phyloP scores from a whole-genome alignment of 37 sponge, comb jelly and placozoan species.

The Halichondria panicea region DNA sequence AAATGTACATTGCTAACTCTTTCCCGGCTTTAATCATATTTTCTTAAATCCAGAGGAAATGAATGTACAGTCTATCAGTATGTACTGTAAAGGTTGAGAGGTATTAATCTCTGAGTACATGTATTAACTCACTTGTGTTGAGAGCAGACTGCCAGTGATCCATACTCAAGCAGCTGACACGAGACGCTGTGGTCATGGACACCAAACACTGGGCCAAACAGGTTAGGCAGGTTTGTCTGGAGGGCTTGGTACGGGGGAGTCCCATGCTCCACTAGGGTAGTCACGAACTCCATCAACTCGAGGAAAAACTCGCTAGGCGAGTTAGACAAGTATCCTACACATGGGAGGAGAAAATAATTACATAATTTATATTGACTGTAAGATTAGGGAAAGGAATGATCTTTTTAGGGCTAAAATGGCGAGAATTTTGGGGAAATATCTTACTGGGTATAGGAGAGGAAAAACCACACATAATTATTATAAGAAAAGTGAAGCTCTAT shows the following conservation, averaged over 20 bases:
- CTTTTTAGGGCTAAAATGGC: too few relatives aligned
- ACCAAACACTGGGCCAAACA: slow-evolving; percentile 83
- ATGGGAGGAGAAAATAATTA: background rate
- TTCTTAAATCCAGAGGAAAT: too few relatives aligned
- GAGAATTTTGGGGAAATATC: too few relatives aligned
- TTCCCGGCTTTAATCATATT: too few relatives aligned
- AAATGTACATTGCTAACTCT: too few relatives aligned
- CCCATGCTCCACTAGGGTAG: slow-evolving; percentile 53
- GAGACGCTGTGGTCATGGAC: slow-evolving; percentile 36
- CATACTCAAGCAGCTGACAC: slow-evolving; percentile 65
- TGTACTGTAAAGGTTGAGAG: background rate
- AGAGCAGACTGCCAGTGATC: slow-evolving; percentile 54
- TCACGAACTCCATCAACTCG: slow-evolving; percentile 52
- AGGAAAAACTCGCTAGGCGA: slow-evolving; percentile 37
- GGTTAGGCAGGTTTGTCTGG: slow-evolving; percentile 57
- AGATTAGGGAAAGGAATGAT: too few relatives aligned
- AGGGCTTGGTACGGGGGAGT: slow-evolving; percentile 26
- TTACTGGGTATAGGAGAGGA: too few relatives aligned
- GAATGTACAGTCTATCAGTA: too few relatives aligned
- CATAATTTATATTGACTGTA: too few relatives aligned
- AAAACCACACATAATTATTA: too few relatives aligned
- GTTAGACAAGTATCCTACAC: slow-evolving; percentile 66
- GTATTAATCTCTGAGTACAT: background rate
- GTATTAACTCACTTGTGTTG: slow-evolving; percentile 38
- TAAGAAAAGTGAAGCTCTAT: too few relatives aligned